A percentile compares a stretch with the other conserved stretches of the same genome.
Conservation (phyloP, 2,888 invertebrate genomes). For the Ernsta delagoae region DNA sequence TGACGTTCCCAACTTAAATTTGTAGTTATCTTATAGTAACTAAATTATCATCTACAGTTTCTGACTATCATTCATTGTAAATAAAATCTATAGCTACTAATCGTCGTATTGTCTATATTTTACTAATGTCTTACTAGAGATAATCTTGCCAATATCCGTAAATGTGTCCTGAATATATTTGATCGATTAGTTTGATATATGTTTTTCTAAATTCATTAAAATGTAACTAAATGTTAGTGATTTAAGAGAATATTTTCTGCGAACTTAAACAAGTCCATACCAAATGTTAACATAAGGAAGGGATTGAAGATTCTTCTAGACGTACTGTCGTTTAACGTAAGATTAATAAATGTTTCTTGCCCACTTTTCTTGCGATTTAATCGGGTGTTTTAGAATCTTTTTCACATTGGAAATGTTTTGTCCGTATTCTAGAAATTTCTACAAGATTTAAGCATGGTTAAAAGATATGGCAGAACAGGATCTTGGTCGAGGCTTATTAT, state of each 20-base stretch:
- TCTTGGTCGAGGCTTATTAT: too few relatives aligned
- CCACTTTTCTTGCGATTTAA: slow-evolving; percentile 13
- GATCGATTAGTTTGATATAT: slow-evolving; percentile 22
- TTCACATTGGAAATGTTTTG: background rate
- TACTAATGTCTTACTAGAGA: slow-evolving; percentile 36
- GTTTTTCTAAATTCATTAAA: slow-evolving; percentile 42
- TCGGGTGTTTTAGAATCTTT: background rate
- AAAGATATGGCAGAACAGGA: too few relatives aligned
- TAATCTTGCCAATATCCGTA: slow-evolving; percentile 49
- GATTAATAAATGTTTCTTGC: background rate
- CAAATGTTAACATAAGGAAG: slow-evolving; percentile 45
- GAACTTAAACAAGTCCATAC: slow-evolving; percentile 42
- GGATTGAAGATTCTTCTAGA: slow-evolving; percentile 23
- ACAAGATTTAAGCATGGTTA: background rate
- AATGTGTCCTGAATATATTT: slow-evolving; percentile 40
- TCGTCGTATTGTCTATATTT: slow-evolving; percentile 24
- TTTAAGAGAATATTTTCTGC: slow-evolving; percentile 38
- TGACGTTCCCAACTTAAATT: slow-evolving; percentile 47
- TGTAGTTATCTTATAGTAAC: slow-evolving; percentile 42
- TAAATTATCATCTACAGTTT: slow-evolving; percentile 39
- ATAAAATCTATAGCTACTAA: slow-evolving; percentile 49
- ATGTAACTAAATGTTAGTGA: slow-evolving; percentile 38
- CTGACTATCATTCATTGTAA: slow-evolving; percentile 51
- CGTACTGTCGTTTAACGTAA: too few relatives aligned
- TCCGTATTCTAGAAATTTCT: background rate